phyloP scores from a whole-genome alignment of 2,888 invertebrate genomes.

The Caradrina kadenii region DNA sequence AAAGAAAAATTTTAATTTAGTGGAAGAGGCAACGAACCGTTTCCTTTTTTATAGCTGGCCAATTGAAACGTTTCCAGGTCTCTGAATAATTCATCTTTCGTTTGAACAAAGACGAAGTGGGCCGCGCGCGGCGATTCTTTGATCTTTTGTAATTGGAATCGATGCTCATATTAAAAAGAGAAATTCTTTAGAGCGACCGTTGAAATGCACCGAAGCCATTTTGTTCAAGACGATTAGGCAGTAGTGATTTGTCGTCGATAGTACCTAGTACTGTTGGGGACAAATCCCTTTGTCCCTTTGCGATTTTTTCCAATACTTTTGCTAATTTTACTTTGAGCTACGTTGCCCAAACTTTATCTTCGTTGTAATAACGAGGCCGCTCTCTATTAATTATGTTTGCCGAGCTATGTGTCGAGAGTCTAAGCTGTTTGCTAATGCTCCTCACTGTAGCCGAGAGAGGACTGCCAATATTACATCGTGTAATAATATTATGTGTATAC shows the following conservation, averaged over 20 bases:
- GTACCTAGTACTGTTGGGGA: conserved; percentile 53
- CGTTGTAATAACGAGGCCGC: conserved; percentile 44
- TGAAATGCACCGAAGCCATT: conserved; percentile 89
- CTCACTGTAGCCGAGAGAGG: conserved; percentile 46
- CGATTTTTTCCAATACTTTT: conserved; percentile 53
- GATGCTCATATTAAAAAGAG: conserved; percentile 91
- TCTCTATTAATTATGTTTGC: conserved; percentile 63
- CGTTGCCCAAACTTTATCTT: conserved; percentile 39
- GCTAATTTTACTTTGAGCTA: conserved; percentile 27
- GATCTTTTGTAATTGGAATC: conserved; percentile 91
- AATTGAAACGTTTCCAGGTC: conserved; percentile 91
- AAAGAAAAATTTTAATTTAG: conserved; percentile 89
- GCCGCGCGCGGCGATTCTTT: conserved; percentile 90
- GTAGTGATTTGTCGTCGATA: conserved; percentile 80
- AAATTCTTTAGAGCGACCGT: conserved; percentile 86
- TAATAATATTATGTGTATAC: conserved; percentile 52
- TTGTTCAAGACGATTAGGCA: conserved; percentile 85
- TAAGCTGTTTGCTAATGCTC: conserved; percentile 62
- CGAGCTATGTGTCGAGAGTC: conserved; percentile 54
- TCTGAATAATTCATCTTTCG: conserved; percentile 91
- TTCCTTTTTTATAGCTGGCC: conserved; percentile 90
- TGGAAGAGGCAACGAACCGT: conserved; percentile 90
- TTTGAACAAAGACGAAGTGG: conserved; percentile 91
- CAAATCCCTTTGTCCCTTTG: conserved; percentile 59
- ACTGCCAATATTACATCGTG: conserved; percentile 49